Evolutionary conservation across 1,140 invertebrate species (phyloP).

Genomic region (Brachionus rubens): DNA sequence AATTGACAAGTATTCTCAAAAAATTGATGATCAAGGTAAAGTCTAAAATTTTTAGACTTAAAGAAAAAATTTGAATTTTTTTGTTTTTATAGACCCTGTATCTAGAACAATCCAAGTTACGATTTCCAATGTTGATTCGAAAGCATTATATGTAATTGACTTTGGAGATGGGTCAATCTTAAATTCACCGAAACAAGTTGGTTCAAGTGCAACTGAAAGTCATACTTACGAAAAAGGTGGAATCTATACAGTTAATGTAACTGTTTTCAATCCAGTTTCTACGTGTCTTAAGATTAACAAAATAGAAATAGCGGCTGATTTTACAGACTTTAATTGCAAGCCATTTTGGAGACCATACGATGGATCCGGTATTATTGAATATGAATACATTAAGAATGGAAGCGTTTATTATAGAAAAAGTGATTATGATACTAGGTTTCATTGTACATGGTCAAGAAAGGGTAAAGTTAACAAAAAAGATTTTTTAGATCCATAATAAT

Average conservation of each 20-base stretch:
- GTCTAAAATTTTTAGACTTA: background rate
- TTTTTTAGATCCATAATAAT: too few species aligned
- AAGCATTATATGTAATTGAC: background rate
- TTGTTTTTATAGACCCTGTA: background rate
- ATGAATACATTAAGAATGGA: background rate
- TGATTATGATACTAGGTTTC: constrained; percentile 28
- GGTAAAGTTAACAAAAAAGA: background rate
- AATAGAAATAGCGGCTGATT: too few species aligned
- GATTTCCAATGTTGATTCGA: too few species aligned
- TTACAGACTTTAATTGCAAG: background rate
- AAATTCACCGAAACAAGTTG: background rate
- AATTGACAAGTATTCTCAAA: background rate
- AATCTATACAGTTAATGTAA: background rate
- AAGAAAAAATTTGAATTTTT: background rate
- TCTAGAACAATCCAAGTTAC: background rate
- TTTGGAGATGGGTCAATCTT: background rate
- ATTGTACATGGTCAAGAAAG: constrained; percentile 20
- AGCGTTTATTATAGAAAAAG: background rate
- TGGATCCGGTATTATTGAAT: background rate
- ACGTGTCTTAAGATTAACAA: too few species aligned
- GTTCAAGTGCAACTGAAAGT: too few species aligned
- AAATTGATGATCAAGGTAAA: background rate
- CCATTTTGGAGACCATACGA: constrained; percentile 29
- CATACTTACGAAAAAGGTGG: background rate
- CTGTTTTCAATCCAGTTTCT: constrained; percentile 1